Evolutionary conservation across 1,140 invertebrate genomes (phyloP).

Genomic region (Andricus grossulariae): DNA sequence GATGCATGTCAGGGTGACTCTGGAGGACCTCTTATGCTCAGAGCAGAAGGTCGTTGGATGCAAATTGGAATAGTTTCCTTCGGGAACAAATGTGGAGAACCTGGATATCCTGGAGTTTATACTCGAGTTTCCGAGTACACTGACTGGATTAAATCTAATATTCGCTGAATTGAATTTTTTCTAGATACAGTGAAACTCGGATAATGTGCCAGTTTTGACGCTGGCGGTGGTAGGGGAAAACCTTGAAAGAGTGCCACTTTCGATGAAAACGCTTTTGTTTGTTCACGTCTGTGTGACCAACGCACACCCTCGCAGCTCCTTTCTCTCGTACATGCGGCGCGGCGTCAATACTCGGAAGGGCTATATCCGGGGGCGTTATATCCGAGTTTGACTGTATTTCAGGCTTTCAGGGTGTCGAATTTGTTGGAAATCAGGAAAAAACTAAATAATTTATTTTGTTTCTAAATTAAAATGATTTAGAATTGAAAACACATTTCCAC

Average conservation of each 20-base stretch:
- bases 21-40: constrained; percentile 91
- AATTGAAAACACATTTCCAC: not conserved
- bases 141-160: constrained; percentile 79
- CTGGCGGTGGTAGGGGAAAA: too few relatives aligned
- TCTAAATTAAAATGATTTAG: not conserved
- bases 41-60: constrained; percentile 84
- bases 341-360: too few relatives aligned
- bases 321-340: too few relatives aligned
- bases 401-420: not conserved
- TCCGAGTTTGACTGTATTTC: not conserved
- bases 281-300: too few relatives aligned
- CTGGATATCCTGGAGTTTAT: constrained; percentile 89
- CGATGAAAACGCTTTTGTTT: too few relatives aligned
- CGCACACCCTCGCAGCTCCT: too few relatives aligned
- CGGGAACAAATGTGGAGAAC: constrained; percentile 93
- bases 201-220: too few relatives aligned
- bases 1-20: constrained; percentile 90
- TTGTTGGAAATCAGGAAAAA: not conserved
- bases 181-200: not conserved
- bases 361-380: too few relatives aligned
- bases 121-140: constrained; percentile 81
- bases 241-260: too few relatives aligned
- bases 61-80: constrained; percentile 94
- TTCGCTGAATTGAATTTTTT: constrained; percentile 37
- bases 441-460: not conserved